A percentile compares a stretch with the other conserved stretches of the same genome.
Conservation (phyloP, 2,797 vertebrate species). For the Eupleurogrammus muticus region DNA sequence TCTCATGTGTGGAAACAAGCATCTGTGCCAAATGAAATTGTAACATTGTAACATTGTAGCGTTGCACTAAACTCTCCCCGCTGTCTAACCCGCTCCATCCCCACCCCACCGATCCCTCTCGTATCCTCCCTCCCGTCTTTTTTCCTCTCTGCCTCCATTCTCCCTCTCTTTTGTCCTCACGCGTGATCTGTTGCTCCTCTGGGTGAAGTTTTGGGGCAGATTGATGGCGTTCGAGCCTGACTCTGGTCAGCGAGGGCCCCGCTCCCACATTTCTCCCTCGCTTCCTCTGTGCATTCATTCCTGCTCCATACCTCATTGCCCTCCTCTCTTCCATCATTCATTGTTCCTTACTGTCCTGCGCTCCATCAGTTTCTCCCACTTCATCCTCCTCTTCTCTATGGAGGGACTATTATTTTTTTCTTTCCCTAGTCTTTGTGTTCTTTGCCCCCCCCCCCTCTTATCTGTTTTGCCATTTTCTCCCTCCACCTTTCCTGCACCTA, state of each 20-base stretch:
- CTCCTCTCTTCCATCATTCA: slow-evolving; percentile 41
- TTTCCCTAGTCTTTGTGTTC: slow-evolving; percentile 26
- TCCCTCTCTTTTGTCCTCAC: slow-evolving; percentile 44
- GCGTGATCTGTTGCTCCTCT: slow-evolving; percentile 68
- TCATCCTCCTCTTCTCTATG: slow-evolving; percentile 23
- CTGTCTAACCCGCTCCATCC: slow-evolving; percentile 18
- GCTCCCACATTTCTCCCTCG: slow-evolving; percentile 43
- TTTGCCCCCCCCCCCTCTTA: slow-evolving; percentile 13
- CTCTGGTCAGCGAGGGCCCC: slow-evolving; percentile 54
- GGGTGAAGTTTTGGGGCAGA: slow-evolving; percentile 63
- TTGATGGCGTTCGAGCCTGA: slow-evolving; percentile 57
- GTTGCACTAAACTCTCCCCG: slow-evolving; percentile 13
- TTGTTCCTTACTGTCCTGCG: slow-evolving; percentile 29
- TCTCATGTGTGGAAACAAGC: too few species aligned
- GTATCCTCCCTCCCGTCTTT: slow-evolving; percentile 16
- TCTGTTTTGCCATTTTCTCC: slow-evolving; percentile 9
- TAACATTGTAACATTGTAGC: too few species aligned
- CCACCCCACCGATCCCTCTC: slow-evolving; percentile 7
- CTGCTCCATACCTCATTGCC: slow-evolving; percentile 25
- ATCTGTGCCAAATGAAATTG: too few species aligned
- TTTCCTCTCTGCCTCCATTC: slow-evolving; percentile 23
- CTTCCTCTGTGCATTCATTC: slow-evolving; percentile 46
- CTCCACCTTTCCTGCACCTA: slow-evolving; percentile 26
- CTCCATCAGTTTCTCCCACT: slow-evolving; percentile 38
- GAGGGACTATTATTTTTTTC: slow-evolving; percentile 39